phyloP scores from a whole-genome alignment of 2,888 invertebrate genomes.

The Drosophila colorata region DNA sequence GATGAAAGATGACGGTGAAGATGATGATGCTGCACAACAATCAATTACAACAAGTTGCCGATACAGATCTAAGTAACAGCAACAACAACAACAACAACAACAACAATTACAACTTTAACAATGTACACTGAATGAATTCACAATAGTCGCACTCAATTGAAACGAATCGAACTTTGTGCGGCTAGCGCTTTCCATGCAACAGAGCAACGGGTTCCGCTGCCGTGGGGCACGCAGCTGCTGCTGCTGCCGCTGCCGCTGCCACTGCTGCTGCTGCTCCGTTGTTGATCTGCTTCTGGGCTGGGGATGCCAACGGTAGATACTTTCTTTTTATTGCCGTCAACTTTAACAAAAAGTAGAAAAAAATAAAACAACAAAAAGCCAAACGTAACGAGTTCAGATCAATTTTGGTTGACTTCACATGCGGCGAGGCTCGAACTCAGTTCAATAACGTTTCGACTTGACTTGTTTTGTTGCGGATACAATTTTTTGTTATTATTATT shows the following conservation, averaged over 20 bases:
- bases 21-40: constrained; percentile 75
- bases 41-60: constrained; percentile 75
- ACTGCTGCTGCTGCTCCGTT: constrained; percentile 20
- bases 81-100: constrained; percentile 19
- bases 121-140: constrained; percentile 41
- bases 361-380: constrained; percentile 32
- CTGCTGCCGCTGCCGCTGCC: constrained; percentile 19
- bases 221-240: constrained; percentile 9
- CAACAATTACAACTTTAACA: constrained; percentile 29
- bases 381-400: constrained; percentile 80
- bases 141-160: constrained; percentile 58
- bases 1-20: constrained; percentile 25
- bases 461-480: constrained; percentile 55
- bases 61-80: constrained; percentile 44
- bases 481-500: constrained; percentile 14
- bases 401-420: constrained; percentile 77
- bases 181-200: constrained; percentile 59
- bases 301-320: constrained; percentile 63
- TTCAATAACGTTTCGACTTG: constrained; percentile 70
- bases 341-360: constrained; percentile 11
- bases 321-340: constrained; percentile 79
- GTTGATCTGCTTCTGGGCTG: constrained; percentile 58
- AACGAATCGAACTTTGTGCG: constrained; percentile 66
- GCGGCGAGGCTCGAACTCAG: constrained; percentile 49
- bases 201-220: constrained; percentile 24